phyloP scores from a whole-genome alignment of 2,113 vertebrate genomes.

The Ahaetulla prasina region DNA sequence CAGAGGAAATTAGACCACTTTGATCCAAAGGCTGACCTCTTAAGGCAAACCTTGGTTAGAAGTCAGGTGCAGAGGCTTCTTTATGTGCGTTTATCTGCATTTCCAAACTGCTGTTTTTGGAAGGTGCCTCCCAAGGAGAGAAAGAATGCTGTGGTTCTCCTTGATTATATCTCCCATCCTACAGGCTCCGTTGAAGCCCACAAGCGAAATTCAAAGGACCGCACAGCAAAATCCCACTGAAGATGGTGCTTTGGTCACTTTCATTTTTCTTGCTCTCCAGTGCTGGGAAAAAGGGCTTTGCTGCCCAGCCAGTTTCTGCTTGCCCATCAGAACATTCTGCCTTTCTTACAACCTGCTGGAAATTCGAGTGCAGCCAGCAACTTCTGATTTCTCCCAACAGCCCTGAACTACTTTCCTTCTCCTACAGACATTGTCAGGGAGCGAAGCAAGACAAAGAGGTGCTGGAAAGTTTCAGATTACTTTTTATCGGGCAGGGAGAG shows the following conservation, averaged over 20 bases:
- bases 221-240: background rate
- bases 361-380: conserved; percentile 5
- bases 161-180: background rate
- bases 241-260: background rate
- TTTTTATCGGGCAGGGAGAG: background rate
- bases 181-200: background rate
- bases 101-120: background rate
- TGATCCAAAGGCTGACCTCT: background rate
- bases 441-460: conserved; percentile 26
- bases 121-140: background rate
- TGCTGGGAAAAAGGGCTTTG: conserved; percentile 11
- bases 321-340: conserved; percentile 17
- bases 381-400: background rate
- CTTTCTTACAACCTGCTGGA: conserved; percentile 27
- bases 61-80: background rate
- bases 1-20: background rate
- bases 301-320: conserved; percentile 12
- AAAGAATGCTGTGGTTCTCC: background rate
- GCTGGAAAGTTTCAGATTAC: conserved; percentile 19
- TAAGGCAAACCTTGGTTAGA: background rate
- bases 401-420: conserved; percentile 44
- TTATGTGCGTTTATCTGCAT: background rate
- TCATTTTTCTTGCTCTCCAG: background rate
- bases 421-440: conserved; percentile 52
- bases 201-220: background rate